phyloP scores from a whole-genome alignment of 2,797 vertebrate genomes.

The Limosa lapponica region DNA sequence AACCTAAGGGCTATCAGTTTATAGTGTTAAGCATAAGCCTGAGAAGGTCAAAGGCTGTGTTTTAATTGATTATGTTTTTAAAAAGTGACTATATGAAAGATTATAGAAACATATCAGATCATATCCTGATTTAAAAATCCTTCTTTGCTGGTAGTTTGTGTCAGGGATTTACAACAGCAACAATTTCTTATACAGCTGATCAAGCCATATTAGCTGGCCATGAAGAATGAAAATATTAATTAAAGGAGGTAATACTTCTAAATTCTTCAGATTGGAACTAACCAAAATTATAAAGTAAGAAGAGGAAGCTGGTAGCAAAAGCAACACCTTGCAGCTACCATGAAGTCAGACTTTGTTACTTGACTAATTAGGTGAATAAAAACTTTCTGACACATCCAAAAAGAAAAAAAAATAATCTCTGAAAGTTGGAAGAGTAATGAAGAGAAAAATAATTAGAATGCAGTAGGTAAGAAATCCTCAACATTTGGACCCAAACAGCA shows the following conservation, averaged over 20 bases:
- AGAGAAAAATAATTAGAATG: background rate
- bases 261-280: background rate
- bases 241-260: background rate
- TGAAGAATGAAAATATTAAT: background rate
- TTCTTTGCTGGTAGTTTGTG: background rate
- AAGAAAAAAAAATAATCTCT: background rate
- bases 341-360: background rate
- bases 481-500: background rate
- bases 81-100: background rate
- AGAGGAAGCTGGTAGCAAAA: background rate
- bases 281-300: background rate
- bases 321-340: background rate
- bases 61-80: background rate
- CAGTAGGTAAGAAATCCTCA: background rate
- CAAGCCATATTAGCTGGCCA: background rate
- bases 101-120: background rate
- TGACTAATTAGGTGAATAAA: background rate
- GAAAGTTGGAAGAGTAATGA: background rate
- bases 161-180: background rate
- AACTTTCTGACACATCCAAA: background rate
- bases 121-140: background rate
- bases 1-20: background rate
- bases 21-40: background rate
- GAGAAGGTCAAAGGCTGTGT: background rate
- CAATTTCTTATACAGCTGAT: background rate